Base-by-base conservation (phyloP, 2,113 vertebrate species). In the Hassar affinis region DNA sequence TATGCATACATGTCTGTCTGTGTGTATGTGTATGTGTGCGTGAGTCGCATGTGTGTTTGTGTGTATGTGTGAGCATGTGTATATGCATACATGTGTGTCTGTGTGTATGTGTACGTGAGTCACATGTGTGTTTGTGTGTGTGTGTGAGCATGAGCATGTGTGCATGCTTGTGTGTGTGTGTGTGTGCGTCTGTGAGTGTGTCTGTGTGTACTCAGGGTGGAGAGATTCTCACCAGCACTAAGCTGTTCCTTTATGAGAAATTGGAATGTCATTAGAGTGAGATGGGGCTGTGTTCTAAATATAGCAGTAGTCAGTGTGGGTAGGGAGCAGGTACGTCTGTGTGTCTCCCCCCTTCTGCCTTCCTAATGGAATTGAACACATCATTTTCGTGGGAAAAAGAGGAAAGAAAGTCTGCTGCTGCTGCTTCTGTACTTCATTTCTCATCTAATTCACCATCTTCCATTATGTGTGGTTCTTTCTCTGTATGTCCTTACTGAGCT, bases 251-350 rank as follows among this genome's bases (percentile, higher is more conserved):
- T 81, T 69, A 81, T 71, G 66, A 81, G 66, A 69, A 57, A 81
- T 81, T 57, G 57, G 35, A 72, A 57, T 80, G 78, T 83, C 49
- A 83, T 86, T 83, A 76, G 76, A 80, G 17, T 22, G 76, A 77
- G 75, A 82, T 83, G 72, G 38, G 49, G 72, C 47, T 83, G 81
- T 11, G 42, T 74, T 86, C 69, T 64, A 83, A 81, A 81, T 71
- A 56, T 57, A 81, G 79, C 79, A 56, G 33, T 54, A 80, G 35
- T 59, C 76, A 54, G 49, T 45, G 22, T 57, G 33, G 6, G 51
- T 27, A 42, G 25, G 35, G 51, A 42, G 66, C 25, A 57, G 64
- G 80, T 81, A 57, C 15, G 10, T 52, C 33, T 64, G 64, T 71
- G 22, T 56, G 25, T 71, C 22, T 54, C 18, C 38, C 30, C 9